Percentiles rank a stretch among this genome's conserved stretches.
phyloP scores from a whole-genome alignment of 2,888 invertebrate genomes.

The Bembecia ichneumoniformis region DNA sequence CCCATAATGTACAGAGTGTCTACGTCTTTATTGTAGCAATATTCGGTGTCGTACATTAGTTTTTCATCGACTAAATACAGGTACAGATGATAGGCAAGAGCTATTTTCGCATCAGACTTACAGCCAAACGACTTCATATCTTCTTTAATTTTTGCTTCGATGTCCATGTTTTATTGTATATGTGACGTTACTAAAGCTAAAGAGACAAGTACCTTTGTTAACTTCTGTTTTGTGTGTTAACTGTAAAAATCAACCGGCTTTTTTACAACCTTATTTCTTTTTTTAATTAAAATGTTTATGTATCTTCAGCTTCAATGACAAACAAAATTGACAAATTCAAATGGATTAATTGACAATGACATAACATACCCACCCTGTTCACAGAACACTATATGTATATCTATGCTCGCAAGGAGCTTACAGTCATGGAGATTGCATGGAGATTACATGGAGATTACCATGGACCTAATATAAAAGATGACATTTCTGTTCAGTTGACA shows the following conservation, averaged over 20 bases:
- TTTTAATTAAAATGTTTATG: too few species aligned
- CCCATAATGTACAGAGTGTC: conserved; percentile 58
- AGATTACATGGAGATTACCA: too few species aligned
- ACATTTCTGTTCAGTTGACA: too few species aligned
- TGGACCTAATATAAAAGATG: too few species aligned
- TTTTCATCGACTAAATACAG: conserved; percentile 58
- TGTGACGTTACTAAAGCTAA: too few species aligned
- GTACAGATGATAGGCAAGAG: conserved; percentile 54
- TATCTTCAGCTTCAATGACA: too few species aligned
- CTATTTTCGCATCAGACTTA: conserved; percentile 43
- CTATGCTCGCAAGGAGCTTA: too few species aligned
- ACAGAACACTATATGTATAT: too few species aligned
- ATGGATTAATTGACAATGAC: too few species aligned
- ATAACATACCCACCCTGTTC: too few species aligned
- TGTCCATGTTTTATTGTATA: conserved; percentile 31
- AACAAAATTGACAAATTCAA: too few species aligned
- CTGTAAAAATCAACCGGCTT: not conserved
- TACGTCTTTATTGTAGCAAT: conserved; percentile 57
- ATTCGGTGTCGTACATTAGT: conserved; percentile 63
- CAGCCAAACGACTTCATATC: conserved; percentile 63
- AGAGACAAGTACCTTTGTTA: not conserved
- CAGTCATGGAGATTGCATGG: too few species aligned
- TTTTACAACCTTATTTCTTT: not conserved
- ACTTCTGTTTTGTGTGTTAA: not conserved
- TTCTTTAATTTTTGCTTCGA: conserved; percentile 54